These are phyloP conservation scores for Cyprinodon brontotheroides DNA, from an alignment of 2,113 vertebrate genomes.

Conservation along the genomic window DNA sequence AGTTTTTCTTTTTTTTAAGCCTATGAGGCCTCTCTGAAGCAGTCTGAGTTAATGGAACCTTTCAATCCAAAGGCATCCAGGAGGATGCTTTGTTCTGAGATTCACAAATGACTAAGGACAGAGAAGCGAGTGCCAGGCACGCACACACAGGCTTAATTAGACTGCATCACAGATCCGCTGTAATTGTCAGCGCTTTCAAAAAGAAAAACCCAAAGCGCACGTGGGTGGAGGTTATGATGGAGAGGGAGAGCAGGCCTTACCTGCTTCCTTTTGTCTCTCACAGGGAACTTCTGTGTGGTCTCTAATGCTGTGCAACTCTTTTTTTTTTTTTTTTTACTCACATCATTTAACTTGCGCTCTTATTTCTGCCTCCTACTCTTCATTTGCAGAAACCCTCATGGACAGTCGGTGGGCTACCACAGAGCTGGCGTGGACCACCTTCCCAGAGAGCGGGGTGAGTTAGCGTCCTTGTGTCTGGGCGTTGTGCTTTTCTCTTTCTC, in stretches of 20 bases:
- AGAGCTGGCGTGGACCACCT: conserved; percentile 95
- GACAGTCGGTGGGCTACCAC: conserved; percentile 98
- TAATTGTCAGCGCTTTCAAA: conserved; percentile 57
- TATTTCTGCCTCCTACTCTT: conserved; percentile 58
- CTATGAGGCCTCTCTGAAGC: conserved; percentile 23
- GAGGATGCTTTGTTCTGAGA: conserved; percentile 50
- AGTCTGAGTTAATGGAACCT: conserved; percentile 27
- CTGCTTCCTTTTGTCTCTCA: conserved; percentile 38
- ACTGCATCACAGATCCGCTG: conserved; percentile 38
- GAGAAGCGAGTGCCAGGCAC: conserved; percentile 28
- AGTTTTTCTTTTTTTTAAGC: not conserved
- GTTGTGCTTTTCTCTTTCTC: not conserved
- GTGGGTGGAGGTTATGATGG: conserved; percentile 54
- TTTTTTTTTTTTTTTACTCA: not conserved
- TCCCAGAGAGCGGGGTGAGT: conserved; percentile 98
- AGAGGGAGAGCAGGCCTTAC: conserved; percentile 30
- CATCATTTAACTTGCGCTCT: conserved; percentile 33
- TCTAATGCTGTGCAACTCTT: conserved; percentile 34
- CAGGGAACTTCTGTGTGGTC: conserved; percentile 32
- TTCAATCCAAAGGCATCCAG: conserved; percentile 31
- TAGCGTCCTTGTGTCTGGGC: conserved; percentile 29
- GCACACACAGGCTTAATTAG: conserved; percentile 53
- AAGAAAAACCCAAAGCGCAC: conserved; percentile 14
- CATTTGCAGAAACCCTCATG: conserved; percentile 94
- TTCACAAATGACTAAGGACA: conserved; percentile 53